Base-by-base conservation (phyloP, 2,113 vertebrate genomes). In the Seriola rivoliana region DNA sequence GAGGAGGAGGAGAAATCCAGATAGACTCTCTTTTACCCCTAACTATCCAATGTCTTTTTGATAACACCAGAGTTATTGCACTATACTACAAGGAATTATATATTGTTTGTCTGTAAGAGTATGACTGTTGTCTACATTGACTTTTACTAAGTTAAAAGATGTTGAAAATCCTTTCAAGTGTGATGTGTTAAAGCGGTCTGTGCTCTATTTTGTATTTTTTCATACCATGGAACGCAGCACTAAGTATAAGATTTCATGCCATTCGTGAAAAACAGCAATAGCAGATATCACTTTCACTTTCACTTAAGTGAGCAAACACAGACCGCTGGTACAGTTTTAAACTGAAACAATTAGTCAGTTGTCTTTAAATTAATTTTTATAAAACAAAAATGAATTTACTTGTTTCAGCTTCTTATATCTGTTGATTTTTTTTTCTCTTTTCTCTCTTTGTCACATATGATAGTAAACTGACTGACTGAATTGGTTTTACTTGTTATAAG, bases 11-110 rank as follows among this genome's bases (percentile, higher is more conserved):
- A 59, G 85, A 36, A 57, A 71, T 46, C 16, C 42, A 84, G 67
- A 29, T 2, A 32, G 64, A 87, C 55, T 60, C 50, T 81, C 11
- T 36, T 85, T 84, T 81, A 85, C 75, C 72, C 80, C 21, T 19
- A 55, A 78, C 19, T 79, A 2, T 32, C 73, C 70, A 58, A 52
- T 34, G 65, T 69, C 1, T 63, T 81, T 78, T 58, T 75, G 4
- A 72, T 66, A 34, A 82, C 76, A 66, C 42, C 3, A 9, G 40
- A 55, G 8, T 70, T 81, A 75, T 88, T 91, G 87, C 80, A 89
- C 84, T 84, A 70, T 72, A 67, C 65, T n/a, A 78, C 7, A 8
- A 72, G 32, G n/a, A 84, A 23, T 16, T 55, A 54, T 76, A 21
- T 73, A 78, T 42, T 60, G 29, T 77, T 46, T 73, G 4, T 55